These are phyloP conservation scores for Planiliza haematocheilus DNA, from an alignment of 2,113 vertebrate genomes.

Conservation along the genomic window DNA sequence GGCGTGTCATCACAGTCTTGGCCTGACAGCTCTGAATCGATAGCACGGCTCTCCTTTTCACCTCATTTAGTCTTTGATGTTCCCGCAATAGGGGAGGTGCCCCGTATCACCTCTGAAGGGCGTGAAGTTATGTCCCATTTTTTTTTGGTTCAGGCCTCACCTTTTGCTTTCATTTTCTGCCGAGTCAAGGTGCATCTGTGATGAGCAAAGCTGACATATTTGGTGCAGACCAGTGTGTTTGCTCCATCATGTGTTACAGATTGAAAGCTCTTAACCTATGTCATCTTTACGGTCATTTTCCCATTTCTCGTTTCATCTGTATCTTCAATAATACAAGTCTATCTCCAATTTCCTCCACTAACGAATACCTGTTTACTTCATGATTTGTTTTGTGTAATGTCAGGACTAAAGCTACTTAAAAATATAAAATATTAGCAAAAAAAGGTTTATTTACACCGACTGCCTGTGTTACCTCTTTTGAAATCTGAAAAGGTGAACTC, in stretches of 20 bases:
- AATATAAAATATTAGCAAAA: no score
- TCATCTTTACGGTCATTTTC: no score
- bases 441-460: no score
- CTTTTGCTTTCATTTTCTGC: neutral
- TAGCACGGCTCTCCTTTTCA: constrained; percentile 23
- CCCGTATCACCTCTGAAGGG: constrained; percentile 36
- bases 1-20: constrained; percentile 46
- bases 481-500: no score
- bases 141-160: neutral
- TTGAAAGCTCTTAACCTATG: no score
- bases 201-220: neutral
- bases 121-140: constrained; percentile 10
- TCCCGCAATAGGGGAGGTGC: neutral
- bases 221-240: no score
- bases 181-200: neutral
- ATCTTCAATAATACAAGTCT: neutral
- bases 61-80: constrained; percentile 24
- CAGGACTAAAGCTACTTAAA: no score
- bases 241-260: no score
- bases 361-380: neutral
- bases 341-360: neutral
- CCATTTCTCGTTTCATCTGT: neutral
- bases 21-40: constrained; percentile 53
- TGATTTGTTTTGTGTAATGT: no score
- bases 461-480: no score